Evolutionary conservation across 2,888 invertebrate genomes (phyloP).

Genomic region (Crossocerus cetratus): DNA sequence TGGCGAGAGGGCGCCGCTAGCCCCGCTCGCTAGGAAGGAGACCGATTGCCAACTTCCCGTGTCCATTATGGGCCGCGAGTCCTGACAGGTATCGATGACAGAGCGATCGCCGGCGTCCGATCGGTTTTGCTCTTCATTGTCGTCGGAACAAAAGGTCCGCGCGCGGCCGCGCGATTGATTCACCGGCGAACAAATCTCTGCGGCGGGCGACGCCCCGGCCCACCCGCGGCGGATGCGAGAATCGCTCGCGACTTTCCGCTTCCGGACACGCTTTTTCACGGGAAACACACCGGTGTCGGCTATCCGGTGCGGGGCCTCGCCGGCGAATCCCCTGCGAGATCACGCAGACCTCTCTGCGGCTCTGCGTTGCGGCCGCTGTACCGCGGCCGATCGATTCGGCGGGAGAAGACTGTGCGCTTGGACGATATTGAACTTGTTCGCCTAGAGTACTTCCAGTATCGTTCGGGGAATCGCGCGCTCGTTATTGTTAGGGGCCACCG

Average conservation of each 20-base stretch:
- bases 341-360: constrained; percentile 42
- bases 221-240: constrained; percentile 43
- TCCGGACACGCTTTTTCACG: constrained; percentile 54
- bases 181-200: constrained; percentile 55
- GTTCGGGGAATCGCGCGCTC: constrained; percentile 22
- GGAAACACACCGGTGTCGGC: constrained; percentile 48
- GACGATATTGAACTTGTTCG: constrained; percentile 51
- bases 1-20: not conserved
- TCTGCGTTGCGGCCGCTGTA: not conserved
- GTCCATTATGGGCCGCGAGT: constrained; percentile 36
- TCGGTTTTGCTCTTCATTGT: constrained; percentile 57
- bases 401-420: constrained; percentile 37
- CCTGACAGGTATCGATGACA: constrained; percentile 55
- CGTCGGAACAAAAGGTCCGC: constrained; percentile 55
- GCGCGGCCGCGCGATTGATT: constrained; percentile 7
- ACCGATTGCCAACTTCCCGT: constrained; percentile 32
- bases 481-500: not conserved
- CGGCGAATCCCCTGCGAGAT: constrained; percentile 47
- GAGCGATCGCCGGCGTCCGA: constrained; percentile 51
- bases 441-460: not conserved
- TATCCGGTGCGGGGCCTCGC: constrained; percentile 35
- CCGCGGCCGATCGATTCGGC: constrained; percentile 43
- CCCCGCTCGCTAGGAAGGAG: not conserved
- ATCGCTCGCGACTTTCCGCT: constrained; percentile 57
- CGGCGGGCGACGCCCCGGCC: not conserved